Evolutionary conservation across 1,140 invertebrate genomes (phyloP).

Genomic region (Hydropsyche tenuis): DNA sequence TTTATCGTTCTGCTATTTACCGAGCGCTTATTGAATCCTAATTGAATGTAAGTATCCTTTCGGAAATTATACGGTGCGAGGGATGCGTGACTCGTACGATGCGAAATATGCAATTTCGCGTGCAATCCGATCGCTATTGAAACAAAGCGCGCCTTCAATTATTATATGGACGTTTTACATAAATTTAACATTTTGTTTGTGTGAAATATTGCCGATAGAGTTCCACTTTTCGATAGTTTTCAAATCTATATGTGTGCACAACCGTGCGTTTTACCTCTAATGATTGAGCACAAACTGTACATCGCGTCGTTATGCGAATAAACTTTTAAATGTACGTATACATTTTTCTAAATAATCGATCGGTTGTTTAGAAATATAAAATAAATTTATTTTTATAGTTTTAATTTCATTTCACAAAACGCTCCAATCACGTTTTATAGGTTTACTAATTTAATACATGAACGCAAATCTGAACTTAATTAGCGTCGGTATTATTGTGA

Average conservation of each 20-base stretch:
- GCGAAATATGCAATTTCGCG: background rate
- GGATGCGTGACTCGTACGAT: conserved; percentile 7
- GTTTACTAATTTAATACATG: no score
- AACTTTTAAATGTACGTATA: no score
- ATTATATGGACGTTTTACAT: background rate
- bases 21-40: background rate
- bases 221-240: background rate
- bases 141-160: background rate
- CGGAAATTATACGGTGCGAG: conserved; percentile 3
- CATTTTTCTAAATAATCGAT: no score
- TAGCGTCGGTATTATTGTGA: no score
- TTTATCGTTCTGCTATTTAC: background rate
- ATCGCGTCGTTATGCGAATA: background rate
- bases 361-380: no score
- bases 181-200: background rate
- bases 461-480: no score
- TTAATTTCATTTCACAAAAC: no score
- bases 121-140: conserved; percentile 5
- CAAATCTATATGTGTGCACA: background rate
- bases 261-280: background rate
- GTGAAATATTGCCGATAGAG: background rate
- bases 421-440: no score
- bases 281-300: conserved; percentile 2
- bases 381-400: no score
- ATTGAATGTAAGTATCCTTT: background rate